phyloP scores from a whole-genome alignment of 2,113 vertebrate genomes.

The Thunnus maccoyii region DNA sequence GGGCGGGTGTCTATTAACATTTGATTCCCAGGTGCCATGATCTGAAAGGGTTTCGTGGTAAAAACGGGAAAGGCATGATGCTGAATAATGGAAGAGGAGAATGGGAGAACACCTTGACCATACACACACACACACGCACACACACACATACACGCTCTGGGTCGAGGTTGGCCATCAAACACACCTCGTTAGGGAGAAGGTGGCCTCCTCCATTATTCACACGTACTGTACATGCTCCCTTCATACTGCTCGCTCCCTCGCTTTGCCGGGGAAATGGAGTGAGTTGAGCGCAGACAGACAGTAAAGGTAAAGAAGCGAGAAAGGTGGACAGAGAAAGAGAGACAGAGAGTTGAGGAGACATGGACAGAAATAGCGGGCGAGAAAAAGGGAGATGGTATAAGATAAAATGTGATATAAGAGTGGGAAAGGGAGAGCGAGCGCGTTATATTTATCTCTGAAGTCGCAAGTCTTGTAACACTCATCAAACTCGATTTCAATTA shows the following conservation, averaged over 20 bases:
- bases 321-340: constrained; percentile 40
- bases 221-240: constrained; percentile 48
- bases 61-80: constrained; percentile 64
- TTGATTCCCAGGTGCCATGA: constrained; percentile 73
- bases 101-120: constrained; percentile 62
- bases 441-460: constrained; percentile 37
- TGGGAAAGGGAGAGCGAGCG: constrained; percentile 15
- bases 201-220: constrained; percentile 77
- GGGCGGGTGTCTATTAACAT: constrained; percentile 70
- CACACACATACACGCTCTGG: not conserved
- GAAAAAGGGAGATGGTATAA: constrained; percentile 39
- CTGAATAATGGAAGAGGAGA: constrained; percentile 75
- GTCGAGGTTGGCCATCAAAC: constrained; percentile 67
- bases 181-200: constrained; percentile 73
- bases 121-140: constrained; percentile 15
- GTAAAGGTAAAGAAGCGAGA: constrained; percentile 31
- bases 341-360: constrained; percentile 41
- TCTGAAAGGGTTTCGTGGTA: constrained; percentile 78
- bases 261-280: constrained; percentile 54
- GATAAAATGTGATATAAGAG: constrained; percentile 48
- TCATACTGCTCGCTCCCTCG: constrained; percentile 43
- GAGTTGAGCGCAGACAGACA: constrained; percentile 55
- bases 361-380: constrained; percentile 63
- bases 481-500: constrained; percentile 48
- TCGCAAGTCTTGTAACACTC: constrained; percentile 25